Base-by-base conservation (phyloP, 2,888 invertebrate genomes). In the Pegoplata infirma region DNA sequence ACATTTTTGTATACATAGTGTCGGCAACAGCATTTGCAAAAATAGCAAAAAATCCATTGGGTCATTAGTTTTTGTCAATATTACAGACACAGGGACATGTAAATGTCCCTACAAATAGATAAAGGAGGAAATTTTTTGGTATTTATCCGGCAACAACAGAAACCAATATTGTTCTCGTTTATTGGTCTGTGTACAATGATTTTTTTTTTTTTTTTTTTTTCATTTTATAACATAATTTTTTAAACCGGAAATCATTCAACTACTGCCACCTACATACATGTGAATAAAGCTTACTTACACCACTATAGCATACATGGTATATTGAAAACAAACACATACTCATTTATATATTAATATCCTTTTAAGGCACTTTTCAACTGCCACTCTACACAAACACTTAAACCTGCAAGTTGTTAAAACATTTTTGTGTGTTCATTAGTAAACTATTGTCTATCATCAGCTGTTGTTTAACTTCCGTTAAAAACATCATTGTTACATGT, bases 21-120 rank as follows among this genome's bases (percentile, higher is more conserved):
- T 32, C 32, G 32, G 32, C 36, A 40, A 40, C 36, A n/a, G n/a
- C 2, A n/a, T 25, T 25, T 25, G 25, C 25, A 40, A n/a, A 36
- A 3, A 36, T 36, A n/a, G 36, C n/a, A 12, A 40, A 67, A 25
- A 17, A 59, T 46, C 53, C 28, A 61, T 68, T 68, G 68, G 67
- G 63, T 75, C 74, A 75, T 75, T 75, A 61, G 74, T 61, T 75
- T 61, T 75, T 47, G 61, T 63, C 63, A 55, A 63, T 40, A 67
- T 51, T 28, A 51, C 17, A 46, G 68, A 69, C 75, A n/a, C n/a
- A n/a, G n/a, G n/a, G n/a, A n/a, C n/a, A 69, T 69, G 68, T 56
- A 58, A 76, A 76, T 69, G 68, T 61, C 68, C 49, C 68, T 58
- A 51, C 44, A 32, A n/a, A 23, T 36, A 14, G 19, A 25, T 44